These are phyloP conservation scores for Parotocinclus haroldoi DNA, from an alignment of 2,797 vertebrate species.

Conservation along the genomic window DNA sequence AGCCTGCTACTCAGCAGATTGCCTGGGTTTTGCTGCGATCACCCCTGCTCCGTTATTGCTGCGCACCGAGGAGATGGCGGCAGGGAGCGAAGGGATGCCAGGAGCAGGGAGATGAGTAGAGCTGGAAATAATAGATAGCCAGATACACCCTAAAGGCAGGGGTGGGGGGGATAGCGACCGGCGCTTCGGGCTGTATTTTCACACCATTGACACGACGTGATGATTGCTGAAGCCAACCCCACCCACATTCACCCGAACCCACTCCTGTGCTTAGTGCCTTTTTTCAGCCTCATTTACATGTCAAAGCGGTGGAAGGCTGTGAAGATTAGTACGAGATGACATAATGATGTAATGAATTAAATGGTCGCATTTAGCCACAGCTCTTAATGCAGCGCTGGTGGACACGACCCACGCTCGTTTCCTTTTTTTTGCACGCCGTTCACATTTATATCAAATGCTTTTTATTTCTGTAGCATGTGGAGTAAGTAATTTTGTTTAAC, in stretches of 20 bases:
- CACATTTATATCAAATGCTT: too few relatives aligned
- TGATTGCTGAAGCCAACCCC: slow-evolving; percentile 80
- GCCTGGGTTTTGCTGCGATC: slow-evolving; percentile 78
- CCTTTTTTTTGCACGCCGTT: too few relatives aligned
- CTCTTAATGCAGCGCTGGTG: slow-evolving; percentile 33
- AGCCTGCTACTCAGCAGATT: slow-evolving; percentile 86
- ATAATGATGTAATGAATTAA: slow-evolving; percentile 95
- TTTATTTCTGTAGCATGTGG: too few relatives aligned
- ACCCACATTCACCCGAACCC: slow-evolving; percentile 64
- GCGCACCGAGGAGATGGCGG: background rate
- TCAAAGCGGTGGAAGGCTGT: slow-evolving; percentile 84
- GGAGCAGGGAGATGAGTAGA: slow-evolving; percentile 17
- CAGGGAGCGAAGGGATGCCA: slow-evolving; percentile 41
- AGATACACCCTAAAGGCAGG: slow-evolving; percentile 46
- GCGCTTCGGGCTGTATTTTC: slow-evolving; percentile 80
- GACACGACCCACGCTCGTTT: background rate
- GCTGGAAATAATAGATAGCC: slow-evolving; percentile 40
- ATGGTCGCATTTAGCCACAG: slow-evolving; percentile 77
- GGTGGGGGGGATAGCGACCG: slow-evolving; percentile 54
- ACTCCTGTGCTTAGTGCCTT: slow-evolving; percentile 69
- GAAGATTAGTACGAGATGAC: slow-evolving; percentile 91
- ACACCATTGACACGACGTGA: slow-evolving; percentile 83
- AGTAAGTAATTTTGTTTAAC: too few relatives aligned
- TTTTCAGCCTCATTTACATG: slow-evolving; percentile 90
- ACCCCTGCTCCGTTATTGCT: slow-evolving; percentile 67